A percentile compares a stretch with the other conserved stretches of the same genome.
These are phyloP conservation scores for Heliconius ismenius DNA, from an alignment of 2,888 invertebrate genomes.

Conservation along the genomic window DNA sequence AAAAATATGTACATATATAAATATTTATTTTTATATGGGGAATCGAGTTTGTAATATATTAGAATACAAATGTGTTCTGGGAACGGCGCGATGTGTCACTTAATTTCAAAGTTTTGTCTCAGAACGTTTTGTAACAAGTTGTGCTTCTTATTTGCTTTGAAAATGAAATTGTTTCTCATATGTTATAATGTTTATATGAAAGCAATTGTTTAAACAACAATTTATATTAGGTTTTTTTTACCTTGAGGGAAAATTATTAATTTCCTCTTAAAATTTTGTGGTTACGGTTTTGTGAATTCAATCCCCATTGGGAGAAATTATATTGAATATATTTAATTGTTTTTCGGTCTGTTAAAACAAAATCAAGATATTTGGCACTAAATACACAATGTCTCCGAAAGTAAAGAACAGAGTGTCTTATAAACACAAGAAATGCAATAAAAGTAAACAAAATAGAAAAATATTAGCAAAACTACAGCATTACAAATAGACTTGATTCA, in stretches of 20 bases:
- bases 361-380: no score
- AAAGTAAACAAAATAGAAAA: not conserved
- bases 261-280: no score
- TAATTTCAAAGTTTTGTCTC: slow-evolving; percentile 23
- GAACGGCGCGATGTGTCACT: slow-evolving; percentile 6
- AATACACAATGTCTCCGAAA: no score
- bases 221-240: no score
- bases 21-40: not conserved
- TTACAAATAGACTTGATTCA: not conserved
- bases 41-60: slow-evolving; percentile 20
- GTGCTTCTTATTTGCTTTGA: slow-evolving; percentile 6
- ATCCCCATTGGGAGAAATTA: no score
- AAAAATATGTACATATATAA: no score
- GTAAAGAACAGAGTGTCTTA: not conserved
- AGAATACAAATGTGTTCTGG: slow-evolving; percentile 21
- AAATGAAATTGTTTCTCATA: not conserved
- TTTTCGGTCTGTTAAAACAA: no score
- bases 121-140: slow-evolving; percentile 17
- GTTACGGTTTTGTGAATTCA: no score
- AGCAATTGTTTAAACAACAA: no score
- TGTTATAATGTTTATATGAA: not conserved
- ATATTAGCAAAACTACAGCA: not conserved
- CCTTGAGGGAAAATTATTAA: no score
- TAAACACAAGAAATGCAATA: not conserved
- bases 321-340: no score